phyloP scores from a whole-genome alignment of 2,888 invertebrate genomes.

The Serripes groenlandicus region DNA sequence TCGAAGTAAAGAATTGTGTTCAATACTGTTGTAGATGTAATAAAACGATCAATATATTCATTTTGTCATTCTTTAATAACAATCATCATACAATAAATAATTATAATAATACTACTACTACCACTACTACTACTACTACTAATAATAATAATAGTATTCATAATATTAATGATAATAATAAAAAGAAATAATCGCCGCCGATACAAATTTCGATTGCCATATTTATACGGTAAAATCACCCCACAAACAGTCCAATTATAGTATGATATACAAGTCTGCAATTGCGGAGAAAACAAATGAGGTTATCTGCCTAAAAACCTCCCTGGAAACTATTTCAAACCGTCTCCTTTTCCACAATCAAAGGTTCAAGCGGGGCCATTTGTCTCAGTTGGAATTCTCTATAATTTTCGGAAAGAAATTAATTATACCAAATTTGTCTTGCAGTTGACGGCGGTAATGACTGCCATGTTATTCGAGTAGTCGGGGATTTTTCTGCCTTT shows the following conservation, averaged over 20 bases:
- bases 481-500: neutral
- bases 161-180: neutral
- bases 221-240: neutral
- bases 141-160: neutral
- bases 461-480: neutral
- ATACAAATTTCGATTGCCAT: neutral
- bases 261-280: neutral
- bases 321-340: neutral
- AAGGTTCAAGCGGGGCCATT: conserved; percentile 10
- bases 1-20: no score
- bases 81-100: no score
- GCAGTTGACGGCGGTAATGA: conserved; percentile 29
- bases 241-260: neutral
- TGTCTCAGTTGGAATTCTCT: conserved; percentile 33
- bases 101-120: no score
- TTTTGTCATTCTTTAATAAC: no score
- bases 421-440: conserved; percentile 50
- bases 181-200: neutral
- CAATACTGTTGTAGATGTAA: no score
- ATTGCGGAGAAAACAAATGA: conserved; percentile 10
- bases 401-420: conserved; percentile 52
- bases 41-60: no score
- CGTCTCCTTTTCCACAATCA: conserved; percentile 13
- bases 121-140: no score
- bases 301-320: conserved; percentile 4